Percentiles rank a stretch among this genome's conserved stretches.
Conservation (phyloP, 2,888 invertebrate species). For the Apamea monoglypha region DNA sequence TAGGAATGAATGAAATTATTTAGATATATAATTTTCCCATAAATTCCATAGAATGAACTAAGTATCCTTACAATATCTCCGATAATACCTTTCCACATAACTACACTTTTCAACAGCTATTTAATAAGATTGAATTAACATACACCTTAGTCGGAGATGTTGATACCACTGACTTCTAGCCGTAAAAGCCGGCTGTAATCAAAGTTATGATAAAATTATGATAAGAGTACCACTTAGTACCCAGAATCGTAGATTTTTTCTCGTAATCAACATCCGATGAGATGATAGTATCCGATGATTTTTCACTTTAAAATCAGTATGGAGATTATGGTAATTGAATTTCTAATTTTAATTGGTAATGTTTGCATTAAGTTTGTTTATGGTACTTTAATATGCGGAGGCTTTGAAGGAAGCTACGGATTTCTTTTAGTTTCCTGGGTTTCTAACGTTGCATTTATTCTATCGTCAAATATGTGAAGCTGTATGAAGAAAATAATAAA, state of each 20-base stretch:
- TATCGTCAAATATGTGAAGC: neutral
- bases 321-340: slow-evolving; percentile 38
- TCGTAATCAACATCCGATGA: slow-evolving; percentile 24
- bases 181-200: slow-evolving; percentile 14
- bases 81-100: neutral
- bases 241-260: slow-evolving; percentile 25
- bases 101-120: slow-evolving; percentile 3
- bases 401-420: slow-evolving; percentile 19
- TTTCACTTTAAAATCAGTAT: slow-evolving; percentile 39
- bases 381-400: slow-evolving; percentile 1
- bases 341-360: slow-evolving; percentile 37
- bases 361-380: slow-evolving; percentile 31
- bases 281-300: slow-evolving; percentile 3
- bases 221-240: slow-evolving; percentile 34
- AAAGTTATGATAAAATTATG: slow-evolving; percentile 39
- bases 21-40: neutral
- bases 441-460: neutral
- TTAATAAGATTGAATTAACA: slow-evolving; percentile 26
- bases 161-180: neutral
- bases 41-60: neutral
- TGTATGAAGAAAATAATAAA: neutral
- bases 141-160: slow-evolving; percentile 5
- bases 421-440: slow-evolving; percentile 5
- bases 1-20: neutral
- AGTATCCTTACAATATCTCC: neutral